These are phyloP conservation scores for Ridgeia piscesae DNA, from an alignment of 1,140 invertebrate species.

Conservation along the genomic window DNA sequence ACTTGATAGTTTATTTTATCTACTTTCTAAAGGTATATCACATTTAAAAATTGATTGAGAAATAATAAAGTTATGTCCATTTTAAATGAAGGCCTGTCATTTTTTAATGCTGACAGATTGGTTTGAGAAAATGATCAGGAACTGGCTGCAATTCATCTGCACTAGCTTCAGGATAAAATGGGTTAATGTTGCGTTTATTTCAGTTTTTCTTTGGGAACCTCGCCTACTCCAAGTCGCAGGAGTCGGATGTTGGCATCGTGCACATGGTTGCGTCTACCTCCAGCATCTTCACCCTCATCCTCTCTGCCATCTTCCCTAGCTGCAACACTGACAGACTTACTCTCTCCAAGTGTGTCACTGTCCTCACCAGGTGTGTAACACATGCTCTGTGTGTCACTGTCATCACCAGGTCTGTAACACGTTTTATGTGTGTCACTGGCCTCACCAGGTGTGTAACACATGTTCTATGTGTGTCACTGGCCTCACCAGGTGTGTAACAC, in stretches of 20 bases:
- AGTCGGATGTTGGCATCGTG: slow-evolving; percentile 71
- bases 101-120: too few relatives aligned
- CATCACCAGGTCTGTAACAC: background rate
- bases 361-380: slow-evolving; percentile 63
- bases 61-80: too few relatives aligned
- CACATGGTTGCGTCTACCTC: slow-evolving; percentile 81
- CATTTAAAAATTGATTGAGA: too few relatives aligned
- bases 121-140: too few relatives aligned
- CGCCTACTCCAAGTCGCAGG: slow-evolving; percentile 59
- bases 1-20: too few relatives aligned
- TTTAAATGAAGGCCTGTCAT: too few relatives aligned
- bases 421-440: slow-evolving; percentile 41
- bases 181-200: background rate
- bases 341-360: slow-evolving; percentile 75
- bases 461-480: slow-evolving; percentile 42
- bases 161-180: too few relatives aligned
- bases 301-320: slow-evolving; percentile 80
- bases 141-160: too few relatives aligned
- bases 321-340: slow-evolving; percentile 76
- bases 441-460: slow-evolving; percentile 75
- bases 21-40: too few relatives aligned
- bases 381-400: background rate
- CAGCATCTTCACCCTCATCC: slow-evolving; percentile 78
- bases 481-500: slow-evolving; percentile 75
- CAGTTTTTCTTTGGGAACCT: slow-evolving; percentile 84